Conservation (phyloP, 1,140 invertebrate species). For the Drosophila bocqueti region DNA sequence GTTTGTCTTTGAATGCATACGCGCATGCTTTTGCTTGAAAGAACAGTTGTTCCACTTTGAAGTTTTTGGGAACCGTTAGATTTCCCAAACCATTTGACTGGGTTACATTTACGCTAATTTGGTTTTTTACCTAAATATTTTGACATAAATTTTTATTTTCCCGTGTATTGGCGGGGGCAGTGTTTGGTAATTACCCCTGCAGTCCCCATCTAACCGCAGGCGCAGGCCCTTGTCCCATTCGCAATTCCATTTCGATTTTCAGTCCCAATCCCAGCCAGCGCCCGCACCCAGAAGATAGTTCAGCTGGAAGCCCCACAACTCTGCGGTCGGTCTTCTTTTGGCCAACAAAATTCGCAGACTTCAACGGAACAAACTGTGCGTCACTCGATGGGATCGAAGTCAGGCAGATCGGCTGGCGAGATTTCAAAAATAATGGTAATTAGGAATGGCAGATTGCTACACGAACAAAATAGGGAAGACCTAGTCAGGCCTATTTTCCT, state of each 20-base stretch:
- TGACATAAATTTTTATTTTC: too few species aligned
- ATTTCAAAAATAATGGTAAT: constrained; percentile 67
- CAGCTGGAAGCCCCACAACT: constrained; percentile 70
- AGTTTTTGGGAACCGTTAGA: too few species aligned
- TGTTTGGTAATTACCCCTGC: constrained; percentile 47
- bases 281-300: constrained; percentile 26
- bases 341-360: constrained; percentile 32
- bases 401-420: constrained; percentile 39
- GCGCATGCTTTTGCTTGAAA: too few species aligned
- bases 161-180: constrained; percentile 22
- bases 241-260: neutral
- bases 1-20: too few species aligned
- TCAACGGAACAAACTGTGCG: constrained; percentile 41
- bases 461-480: constrained; percentile 21
- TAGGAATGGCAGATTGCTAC: constrained; percentile 40
- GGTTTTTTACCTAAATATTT: too few species aligned
- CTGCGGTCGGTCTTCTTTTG: constrained; percentile 54
- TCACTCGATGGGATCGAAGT: constrained; percentile 38
- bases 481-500: neutral
- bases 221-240: constrained; percentile 31
- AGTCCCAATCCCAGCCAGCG: constrained; percentile 1
- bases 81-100: too few species aligned
- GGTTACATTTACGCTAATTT: too few species aligned
- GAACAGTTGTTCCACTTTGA: too few species aligned
- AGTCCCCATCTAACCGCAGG: constrained; percentile 25